Base-by-base conservation (phyloP, 2,888 invertebrate genomes). In the Salpingus planirostris region DNA sequence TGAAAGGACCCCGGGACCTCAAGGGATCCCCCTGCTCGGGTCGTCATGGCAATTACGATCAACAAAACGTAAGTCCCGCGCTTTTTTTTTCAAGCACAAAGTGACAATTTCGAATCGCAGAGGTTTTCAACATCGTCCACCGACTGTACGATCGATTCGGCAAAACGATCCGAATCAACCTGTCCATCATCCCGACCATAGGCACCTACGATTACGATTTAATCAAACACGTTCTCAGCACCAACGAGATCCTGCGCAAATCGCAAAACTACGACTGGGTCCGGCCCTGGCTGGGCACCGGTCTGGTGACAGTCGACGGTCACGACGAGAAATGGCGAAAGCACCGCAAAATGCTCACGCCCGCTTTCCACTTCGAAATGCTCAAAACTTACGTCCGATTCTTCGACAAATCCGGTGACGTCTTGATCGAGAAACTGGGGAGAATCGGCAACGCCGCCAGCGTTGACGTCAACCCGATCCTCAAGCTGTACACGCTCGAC, bases 341-440 rank as follows among this genome's bases (percentile, higher is more conserved):
- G 1, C 73, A 80, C 41, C 68, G 86, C 13, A 81, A 79, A 55
- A 70, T 84, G 40, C 60, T 86, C 27, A 85, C 84, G 0, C 83
- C 84, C 1, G 74, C 84, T 0, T 86, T 84, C 59, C 85, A 86
- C 59, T 84, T 83, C 53, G 78, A 78, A 51, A 82, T 85, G 34
- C 60, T 86, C 27, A 76, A 80, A 50, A 73, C 78, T 43, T 85
- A 80, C 58, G 55, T 82, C 5, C 72, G 74, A 2, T 71, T 80
- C 0, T 83, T 85, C 52, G 74, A 81, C 49, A 71, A 70, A 31
- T 77, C 80, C 40, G 68, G 73, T 12, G 59, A 64, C 21, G 64
- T 74, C 12, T 64, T 86, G 28, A 57, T 74, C 1, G 55, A 70
- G 2, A 75, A 75, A 48, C 55, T 84, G 11, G 50, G 52, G 11